Evolutionary conservation across 2,113 vertebrate species (phyloP).

Genomic region (Dryoscopus gambensis): DNA sequence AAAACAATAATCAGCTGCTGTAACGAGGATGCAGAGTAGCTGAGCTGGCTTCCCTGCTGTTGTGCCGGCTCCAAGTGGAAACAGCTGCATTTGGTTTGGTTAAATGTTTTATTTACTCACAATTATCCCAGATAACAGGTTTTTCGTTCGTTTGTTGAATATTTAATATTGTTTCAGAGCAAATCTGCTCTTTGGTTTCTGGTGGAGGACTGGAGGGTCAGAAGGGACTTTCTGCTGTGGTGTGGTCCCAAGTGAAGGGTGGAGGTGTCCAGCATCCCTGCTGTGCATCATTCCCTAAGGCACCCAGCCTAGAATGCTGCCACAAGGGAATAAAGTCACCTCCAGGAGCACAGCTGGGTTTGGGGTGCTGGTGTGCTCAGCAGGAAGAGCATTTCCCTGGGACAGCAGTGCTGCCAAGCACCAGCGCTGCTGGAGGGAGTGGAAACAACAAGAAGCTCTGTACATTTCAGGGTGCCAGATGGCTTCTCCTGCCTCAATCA

Average conservation of each 20-base stretch:
- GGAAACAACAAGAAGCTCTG: neutral
- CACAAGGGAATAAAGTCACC: neutral
- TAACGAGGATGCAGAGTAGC: slow-evolving; percentile 52
- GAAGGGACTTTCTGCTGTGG: neutral
- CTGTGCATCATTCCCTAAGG: accelerated
- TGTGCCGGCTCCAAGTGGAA: slow-evolving; percentile 58
- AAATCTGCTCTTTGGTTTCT: neutral
- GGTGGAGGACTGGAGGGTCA: neutral
- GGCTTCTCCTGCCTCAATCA: neutral
- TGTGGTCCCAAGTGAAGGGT: neutral
- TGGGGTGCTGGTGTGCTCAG: accelerated
- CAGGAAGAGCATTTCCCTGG: neutral
- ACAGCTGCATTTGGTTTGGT: slow-evolving; percentile 63
- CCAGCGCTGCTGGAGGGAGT: accelerated
- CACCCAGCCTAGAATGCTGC: neutral
- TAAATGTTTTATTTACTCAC: slow-evolving; percentile 66
- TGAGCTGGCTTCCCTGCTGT: slow-evolving; percentile 63
- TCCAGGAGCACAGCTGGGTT: neutral
- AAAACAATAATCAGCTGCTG: slow-evolving; percentile 60
- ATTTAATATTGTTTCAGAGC: slow-evolving; percentile 18
- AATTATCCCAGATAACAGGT: slow-evolving; percentile 60
- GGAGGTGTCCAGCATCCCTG: neutral
- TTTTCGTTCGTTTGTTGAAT: slow-evolving; percentile 39
- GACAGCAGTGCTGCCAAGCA: neutral
- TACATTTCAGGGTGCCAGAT: neutral